These are phyloP conservation scores for Pharmacophagus antenor DNA, from an alignment of 2,888 invertebrate genomes.

Conservation along the genomic window DNA sequence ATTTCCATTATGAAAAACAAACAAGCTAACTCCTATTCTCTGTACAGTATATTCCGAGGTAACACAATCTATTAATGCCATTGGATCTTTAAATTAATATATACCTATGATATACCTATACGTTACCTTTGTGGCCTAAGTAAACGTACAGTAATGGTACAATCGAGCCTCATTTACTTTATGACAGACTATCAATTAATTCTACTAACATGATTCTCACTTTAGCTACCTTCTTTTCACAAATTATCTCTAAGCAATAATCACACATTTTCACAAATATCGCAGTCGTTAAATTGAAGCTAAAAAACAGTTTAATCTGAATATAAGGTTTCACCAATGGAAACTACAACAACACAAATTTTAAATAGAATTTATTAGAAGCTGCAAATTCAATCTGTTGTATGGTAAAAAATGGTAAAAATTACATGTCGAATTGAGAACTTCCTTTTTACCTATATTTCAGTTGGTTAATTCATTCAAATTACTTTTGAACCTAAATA, in stretches of 20 bases:
- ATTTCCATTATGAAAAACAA: conserved; percentile 54
- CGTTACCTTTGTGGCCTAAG: background rate
- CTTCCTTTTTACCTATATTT: too few species aligned
- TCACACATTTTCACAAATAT: too few species aligned
- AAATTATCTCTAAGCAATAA: background rate
- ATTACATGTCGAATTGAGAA: too few species aligned
- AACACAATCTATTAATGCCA: background rate
- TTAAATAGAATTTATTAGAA: too few species aligned
- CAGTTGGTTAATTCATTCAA: too few species aligned
- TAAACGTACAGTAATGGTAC: background rate
- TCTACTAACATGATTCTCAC: background rate
- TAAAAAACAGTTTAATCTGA: too few species aligned
- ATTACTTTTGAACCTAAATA: too few species aligned
- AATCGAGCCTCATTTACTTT: background rate
- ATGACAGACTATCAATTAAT: background rate
- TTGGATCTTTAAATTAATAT: conserved; percentile 1
- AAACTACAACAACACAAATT: too few species aligned
- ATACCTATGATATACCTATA: background rate
- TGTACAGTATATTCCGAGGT: background rate
- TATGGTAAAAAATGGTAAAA: too few species aligned
- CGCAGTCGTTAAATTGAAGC: too few species aligned
- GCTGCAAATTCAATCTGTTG: too few species aligned
- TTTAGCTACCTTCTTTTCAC: background rate
- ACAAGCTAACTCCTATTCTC: conserved; percentile 37
- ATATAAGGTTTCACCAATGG: too few species aligned